These are phyloP conservation scores for Dallia pectoralis DNA, from an alignment of 2,797 vertebrate species.

Conservation along the genomic window DNA sequence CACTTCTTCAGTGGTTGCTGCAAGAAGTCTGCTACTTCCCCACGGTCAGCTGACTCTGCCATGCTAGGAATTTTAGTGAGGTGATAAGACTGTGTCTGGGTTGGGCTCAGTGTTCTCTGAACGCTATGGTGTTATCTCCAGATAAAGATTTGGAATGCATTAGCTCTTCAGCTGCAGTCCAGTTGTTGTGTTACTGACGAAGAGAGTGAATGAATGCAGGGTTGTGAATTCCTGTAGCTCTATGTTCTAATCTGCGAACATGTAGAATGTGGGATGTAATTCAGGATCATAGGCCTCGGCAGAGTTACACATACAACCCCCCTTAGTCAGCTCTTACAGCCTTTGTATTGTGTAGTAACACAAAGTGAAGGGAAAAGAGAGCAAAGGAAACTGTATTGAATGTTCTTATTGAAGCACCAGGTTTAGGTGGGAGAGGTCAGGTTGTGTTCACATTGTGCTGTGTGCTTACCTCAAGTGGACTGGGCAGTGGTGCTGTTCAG, in stretches of 20 bases:
- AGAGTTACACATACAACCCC: background rate
- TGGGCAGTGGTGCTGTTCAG: background rate
- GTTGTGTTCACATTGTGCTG: conserved; percentile 43
- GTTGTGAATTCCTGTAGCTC: background rate
- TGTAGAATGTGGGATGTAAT: no score
- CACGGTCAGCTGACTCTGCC: conserved; percentile 30
- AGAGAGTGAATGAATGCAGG: conserved; percentile 14
- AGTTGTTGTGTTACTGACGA: conserved; percentile 1
- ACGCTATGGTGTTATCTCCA: conserved; percentile 54
- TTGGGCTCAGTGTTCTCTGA: conserved; percentile 44
- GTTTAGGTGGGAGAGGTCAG: conserved; percentile 37
- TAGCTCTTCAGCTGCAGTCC: conserved; percentile 22
- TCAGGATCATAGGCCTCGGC: conserved; percentile 20
- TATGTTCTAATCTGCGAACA: background rate
- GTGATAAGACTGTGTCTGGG: conserved; percentile 55
- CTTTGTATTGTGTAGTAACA: conserved; percentile 4
- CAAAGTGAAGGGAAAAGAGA: background rate
- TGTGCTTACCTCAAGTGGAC: conserved; percentile 39
- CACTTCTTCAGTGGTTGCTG: conserved; percentile 24
- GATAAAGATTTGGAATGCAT: conserved; percentile 59
- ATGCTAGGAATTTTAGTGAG: conserved; percentile 40
- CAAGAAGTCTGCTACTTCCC: conserved; percentile 41
- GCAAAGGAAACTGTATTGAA: conserved; percentile 32
- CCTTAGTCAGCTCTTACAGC: background rate
- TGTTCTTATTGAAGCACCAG: conserved; percentile 32